phyloP scores from a whole-genome alignment of 2,797 vertebrate genomes.

The Helostoma temminkii region DNA sequence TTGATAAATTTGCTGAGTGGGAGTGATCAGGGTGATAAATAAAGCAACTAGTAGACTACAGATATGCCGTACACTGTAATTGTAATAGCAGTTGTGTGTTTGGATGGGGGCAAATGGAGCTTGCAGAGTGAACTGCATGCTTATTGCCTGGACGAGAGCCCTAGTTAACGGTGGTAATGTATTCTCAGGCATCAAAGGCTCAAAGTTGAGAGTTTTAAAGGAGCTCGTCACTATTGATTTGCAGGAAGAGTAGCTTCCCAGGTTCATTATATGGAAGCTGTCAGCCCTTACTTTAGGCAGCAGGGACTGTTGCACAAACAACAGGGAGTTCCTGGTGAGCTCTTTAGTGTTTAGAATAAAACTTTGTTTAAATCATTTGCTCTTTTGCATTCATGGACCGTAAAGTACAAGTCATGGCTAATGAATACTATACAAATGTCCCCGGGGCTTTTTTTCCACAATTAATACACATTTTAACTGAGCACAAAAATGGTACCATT shows the following conservation, averaged over 20 bases:
- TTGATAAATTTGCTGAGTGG: constrained; percentile 61
- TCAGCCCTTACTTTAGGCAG: constrained; percentile 55
- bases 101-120: constrained; percentile 51
- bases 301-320: constrained; percentile 62
- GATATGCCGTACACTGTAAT: constrained; percentile 35
- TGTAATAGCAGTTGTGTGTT: constrained; percentile 42
- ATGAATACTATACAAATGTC: constrained; percentile 64
- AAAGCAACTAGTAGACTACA: constrained; percentile 37
- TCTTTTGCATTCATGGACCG: constrained; percentile 63
- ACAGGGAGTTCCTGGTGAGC: constrained; percentile 49
- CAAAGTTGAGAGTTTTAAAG: constrained; percentile 79
- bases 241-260: constrained; percentile 64
- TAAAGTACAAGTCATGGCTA: constrained; percentile 60
- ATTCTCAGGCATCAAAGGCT: constrained; percentile 79
- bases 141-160: constrained; percentile 65
- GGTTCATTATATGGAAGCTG: constrained; percentile 77
- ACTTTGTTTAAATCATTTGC: constrained; percentile 55
- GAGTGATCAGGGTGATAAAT: constrained; percentile 64
- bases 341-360: constrained; percentile 71
- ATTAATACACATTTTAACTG: constrained; percentile 75
- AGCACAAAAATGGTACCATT: constrained; percentile 47
- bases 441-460: constrained; percentile 59
- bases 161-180: constrained; percentile 70
- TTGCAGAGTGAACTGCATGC: constrained; percentile 69
- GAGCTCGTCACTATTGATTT: constrained; percentile 80